Conservation (phyloP, 2,113 vertebrate genomes). For the Burhinus bistriatus region DNA sequence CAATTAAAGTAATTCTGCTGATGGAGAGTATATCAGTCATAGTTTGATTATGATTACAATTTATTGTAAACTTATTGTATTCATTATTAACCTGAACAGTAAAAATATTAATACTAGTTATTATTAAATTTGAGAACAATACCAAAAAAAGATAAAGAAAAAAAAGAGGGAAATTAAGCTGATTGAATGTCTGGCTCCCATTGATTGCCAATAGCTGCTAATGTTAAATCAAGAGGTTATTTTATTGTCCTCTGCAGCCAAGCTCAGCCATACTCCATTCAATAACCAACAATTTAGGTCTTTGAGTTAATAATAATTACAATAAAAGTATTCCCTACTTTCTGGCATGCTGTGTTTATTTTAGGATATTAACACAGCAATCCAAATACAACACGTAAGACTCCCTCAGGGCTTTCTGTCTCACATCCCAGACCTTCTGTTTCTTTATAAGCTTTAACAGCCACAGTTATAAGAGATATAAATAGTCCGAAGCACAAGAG, state of each 20-base stretch:
- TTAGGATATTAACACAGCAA: constrained; percentile 57
- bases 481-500: constrained; percentile 56
- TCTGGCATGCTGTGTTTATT: constrained; percentile 50
- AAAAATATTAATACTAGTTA: not conserved
- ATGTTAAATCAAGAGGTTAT: constrained; percentile 34
- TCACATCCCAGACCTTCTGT: constrained; percentile 62
- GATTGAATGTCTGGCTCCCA: not conserved
- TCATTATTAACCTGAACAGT: not conserved
- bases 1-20: not conserved
- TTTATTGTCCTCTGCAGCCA: constrained; percentile 30
- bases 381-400: constrained; percentile 53
- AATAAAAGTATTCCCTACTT: constrained; percentile 46
- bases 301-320: constrained; percentile 50
- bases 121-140: not conserved
- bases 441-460: constrained; percentile 60
- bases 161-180: not conserved
- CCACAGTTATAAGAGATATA: constrained; percentile 54
- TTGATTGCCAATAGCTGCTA: constrained; percentile 36
- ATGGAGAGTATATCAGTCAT: not conserved
- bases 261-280: constrained; percentile 22
- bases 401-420: constrained; percentile 58
- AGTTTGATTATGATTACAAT: not conserved
- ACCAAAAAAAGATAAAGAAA: not conserved
- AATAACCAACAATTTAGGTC: constrained; percentile 44
- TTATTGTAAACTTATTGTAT: not conserved